Percentiles rank a stretch among this genome's conserved stretches.
These are phyloP conservation scores for Drosophila conformis DNA, from an alignment of 2,888 invertebrate species.

Conservation along the genomic window DNA sequence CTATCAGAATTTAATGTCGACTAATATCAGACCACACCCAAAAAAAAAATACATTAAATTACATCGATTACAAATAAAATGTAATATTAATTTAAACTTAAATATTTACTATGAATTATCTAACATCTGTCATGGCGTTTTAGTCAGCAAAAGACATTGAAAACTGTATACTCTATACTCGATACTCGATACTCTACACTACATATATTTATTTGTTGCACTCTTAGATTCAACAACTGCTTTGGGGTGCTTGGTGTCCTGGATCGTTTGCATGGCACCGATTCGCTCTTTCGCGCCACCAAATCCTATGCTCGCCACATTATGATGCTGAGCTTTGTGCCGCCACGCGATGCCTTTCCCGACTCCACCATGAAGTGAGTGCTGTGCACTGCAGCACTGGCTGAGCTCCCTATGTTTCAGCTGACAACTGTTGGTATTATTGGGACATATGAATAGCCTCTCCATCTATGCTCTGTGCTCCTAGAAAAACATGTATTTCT, in stretches of 20 bases:
- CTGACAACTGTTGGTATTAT: background rate
- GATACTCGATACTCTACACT: background rate
- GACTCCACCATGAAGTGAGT: slow-evolving; percentile 85
- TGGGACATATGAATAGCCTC: background rate
- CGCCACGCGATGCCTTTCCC: slow-evolving; percentile 89
- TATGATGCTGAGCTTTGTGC: slow-evolving; percentile 89
- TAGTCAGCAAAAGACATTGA: background rate
- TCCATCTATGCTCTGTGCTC: background rate
- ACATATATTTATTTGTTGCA: background rate
- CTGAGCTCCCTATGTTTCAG: background rate
- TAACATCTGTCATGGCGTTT: too few species aligned
- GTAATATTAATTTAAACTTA: background rate
- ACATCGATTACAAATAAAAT: background rate
- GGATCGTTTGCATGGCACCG: slow-evolving; percentile 93
- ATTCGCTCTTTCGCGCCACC: slow-evolving; percentile 90
- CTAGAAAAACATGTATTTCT: background rate
- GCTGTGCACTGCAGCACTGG: background rate
- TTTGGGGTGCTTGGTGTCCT: slow-evolving; percentile 93
- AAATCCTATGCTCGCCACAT: slow-evolving; percentile 90
- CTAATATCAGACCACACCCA: background rate
- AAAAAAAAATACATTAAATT: background rate
- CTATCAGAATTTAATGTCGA: background rate
- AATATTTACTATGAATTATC: background rate
- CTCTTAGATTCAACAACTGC: slow-evolving; percentile 91
- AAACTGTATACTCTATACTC: background rate